Base-by-base conservation (phyloP, 2,113 vertebrate species). In the Daboia siamensis region DNA sequence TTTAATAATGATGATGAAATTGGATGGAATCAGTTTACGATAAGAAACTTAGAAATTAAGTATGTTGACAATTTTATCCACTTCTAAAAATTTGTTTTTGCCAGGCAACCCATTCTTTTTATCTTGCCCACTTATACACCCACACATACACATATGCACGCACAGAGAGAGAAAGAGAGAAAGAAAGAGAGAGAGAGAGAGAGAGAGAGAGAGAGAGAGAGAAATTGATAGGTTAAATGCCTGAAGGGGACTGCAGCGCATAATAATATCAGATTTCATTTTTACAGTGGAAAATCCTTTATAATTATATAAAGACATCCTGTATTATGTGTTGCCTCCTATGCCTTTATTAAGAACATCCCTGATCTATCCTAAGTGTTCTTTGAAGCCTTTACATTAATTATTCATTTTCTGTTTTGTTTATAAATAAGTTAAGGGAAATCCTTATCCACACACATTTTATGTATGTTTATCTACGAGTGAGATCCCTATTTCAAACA, bases 371-470 rank as follows among this genome's bases (percentile, higher is more conserved):
- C 93, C 74, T 7, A 91, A 91, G 84, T 54, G 57, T 93, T 96
- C 89, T 91, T 94, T 92, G 90, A 95, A 51, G 89, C 54, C 90
- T 95, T 57, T 93, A 93, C 46, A 94, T 54, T 96, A 96, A 94
- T 92, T 94, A 87, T 74, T 87, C 46, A 95, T 95, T 95, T 90
- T 93, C 89, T 94, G 33, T 95, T 96, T 95, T 24, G 85, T 59
- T 96, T 92, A 96, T 96, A 96, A 95, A 95, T 96, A 95, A 96
- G 23, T 95, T 90, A 97, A 64, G 4, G 94, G 89, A 29, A 93
- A 57, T n/a, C 88, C 56, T 87, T 95, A 59, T 54, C 33, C 33
- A 92, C 1, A 91, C 51, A 88, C 57, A 93, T 95, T 93, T 55
- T 57, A 5, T 92, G 93, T 94, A 86, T 92, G 91, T 5, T 95